These are phyloP conservation scores for Pantherophis guttatus DNA, from an alignment of 2,113 vertebrate genomes.

Conservation along the genomic window DNA sequence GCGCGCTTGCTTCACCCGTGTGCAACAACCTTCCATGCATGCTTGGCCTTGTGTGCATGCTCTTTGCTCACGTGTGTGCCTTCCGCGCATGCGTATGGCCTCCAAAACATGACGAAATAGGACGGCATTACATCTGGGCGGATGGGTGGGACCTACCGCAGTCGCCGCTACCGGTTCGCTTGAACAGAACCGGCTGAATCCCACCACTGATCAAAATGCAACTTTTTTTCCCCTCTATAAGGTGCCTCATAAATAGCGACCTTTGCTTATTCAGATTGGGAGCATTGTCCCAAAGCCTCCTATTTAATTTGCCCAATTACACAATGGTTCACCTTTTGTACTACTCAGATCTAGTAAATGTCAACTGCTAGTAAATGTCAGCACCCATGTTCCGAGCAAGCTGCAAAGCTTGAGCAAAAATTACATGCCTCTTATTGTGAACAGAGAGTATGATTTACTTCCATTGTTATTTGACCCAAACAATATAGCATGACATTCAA, in stretches of 20 bases:
- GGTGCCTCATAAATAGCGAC: not conserved
- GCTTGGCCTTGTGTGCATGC: no score
- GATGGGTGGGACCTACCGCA: no score
- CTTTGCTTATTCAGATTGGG: not conserved
- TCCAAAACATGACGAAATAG: no score
- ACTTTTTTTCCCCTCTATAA: not conserved
- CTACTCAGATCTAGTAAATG: slow-evolving; percentile 14
- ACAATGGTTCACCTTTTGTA: not conserved
- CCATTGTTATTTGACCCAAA: slow-evolving; percentile 13
- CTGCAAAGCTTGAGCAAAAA: slow-evolving; percentile 32
- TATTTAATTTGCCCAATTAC: slow-evolving; percentile 34
- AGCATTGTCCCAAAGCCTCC: slow-evolving; percentile 2
- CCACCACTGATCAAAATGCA: not conserved
- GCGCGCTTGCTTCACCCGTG: no score
- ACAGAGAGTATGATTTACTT: slow-evolving; percentile 10
- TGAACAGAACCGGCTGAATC: no score
- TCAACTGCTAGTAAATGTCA: slow-evolving; percentile 8
- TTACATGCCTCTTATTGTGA: slow-evolving; percentile 7
- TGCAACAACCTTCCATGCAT: no score
- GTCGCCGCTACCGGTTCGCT: no score
- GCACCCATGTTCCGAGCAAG: not conserved
- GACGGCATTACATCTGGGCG: no score
- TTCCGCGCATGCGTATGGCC: no score
- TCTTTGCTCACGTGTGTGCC: no score
- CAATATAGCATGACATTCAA: slow-evolving; percentile 32